These are phyloP conservation scores for Lithobates pipiens DNA, from an alignment of 2,797 vertebrate species.

Conservation along the genomic window DNA sequence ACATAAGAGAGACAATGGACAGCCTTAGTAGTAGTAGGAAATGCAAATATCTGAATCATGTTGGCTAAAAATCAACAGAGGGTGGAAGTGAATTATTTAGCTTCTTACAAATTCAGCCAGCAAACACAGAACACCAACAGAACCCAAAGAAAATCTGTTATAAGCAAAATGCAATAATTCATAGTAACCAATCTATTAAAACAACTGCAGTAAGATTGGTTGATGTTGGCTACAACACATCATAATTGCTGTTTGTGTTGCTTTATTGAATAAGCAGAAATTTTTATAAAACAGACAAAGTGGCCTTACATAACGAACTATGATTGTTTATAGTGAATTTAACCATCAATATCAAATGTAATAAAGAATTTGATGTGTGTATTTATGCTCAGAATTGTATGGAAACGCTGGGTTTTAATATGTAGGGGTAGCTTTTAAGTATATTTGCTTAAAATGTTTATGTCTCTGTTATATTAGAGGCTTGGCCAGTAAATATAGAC, in stretches of 20 bases:
- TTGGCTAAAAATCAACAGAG: not conserved
- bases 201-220: not conserved
- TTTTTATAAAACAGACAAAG: too few species aligned
- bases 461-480: too few species aligned
- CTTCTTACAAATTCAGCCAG: not conserved
- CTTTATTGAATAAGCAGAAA: too few species aligned
- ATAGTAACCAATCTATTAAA: not conserved
- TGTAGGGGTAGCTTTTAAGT: too few species aligned
- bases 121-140: not conserved
- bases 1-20: constrained; percentile 13
- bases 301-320: too few species aligned
- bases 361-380: too few species aligned
- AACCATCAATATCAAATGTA: too few species aligned
- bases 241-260: not conserved
- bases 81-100: not conserved
- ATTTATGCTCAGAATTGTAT: too few species aligned
- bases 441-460: too few species aligned
- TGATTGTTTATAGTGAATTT: too few species aligned
- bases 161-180: not conserved
- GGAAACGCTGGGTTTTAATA: too few species aligned
- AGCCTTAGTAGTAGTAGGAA: not conserved
- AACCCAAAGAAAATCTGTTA: not conserved
- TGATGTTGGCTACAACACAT: not conserved
- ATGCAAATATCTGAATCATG: constrained; percentile 31
- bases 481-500: too few species aligned